Evolutionary conservation across 2,888 invertebrate species (phyloP).

Genomic region (Hirtodrosophila histrioides): DNA sequence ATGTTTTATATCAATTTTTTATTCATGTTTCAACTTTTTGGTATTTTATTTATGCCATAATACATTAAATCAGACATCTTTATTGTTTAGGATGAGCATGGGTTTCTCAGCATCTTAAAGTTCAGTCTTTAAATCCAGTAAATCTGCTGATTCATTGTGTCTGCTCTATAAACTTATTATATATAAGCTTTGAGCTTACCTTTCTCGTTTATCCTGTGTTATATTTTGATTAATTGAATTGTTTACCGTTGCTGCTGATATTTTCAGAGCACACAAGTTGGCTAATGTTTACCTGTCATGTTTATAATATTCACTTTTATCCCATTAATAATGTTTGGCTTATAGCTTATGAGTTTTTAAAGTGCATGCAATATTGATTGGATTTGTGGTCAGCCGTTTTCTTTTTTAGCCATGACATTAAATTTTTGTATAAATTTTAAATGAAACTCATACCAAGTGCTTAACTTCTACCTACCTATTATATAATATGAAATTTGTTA

Average conservation of each 20-base stretch:
- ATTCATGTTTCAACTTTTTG: no score
- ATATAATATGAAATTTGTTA: no score
- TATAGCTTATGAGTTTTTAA: conserved; percentile 46
- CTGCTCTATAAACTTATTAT: neutral
- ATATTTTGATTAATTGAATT: conserved; percentile 57
- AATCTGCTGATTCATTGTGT: no score
- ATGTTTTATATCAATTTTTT: no score
- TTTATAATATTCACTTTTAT: conserved; percentile 47
- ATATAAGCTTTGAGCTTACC: neutral
- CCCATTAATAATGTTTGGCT: conserved; percentile 56
- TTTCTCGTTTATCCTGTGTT: neutral
- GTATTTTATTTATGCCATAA: no score
- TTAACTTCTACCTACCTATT: no score
- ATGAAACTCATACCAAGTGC: neutral
- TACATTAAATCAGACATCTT: no score
- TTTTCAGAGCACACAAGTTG: conserved; percentile 24
- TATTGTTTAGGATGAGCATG: no score
- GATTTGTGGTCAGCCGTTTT: conserved; percentile 29
- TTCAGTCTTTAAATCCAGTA: neutral
- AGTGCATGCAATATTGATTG: conserved; percentile 55
- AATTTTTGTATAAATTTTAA: conserved; percentile 9
- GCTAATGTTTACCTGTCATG: conserved; percentile 43
- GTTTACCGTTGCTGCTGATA: conserved; percentile 43
- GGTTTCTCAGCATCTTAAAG: no score
- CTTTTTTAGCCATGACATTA: neutral